Evolutionary conservation across 2,888 invertebrate genomes (phyloP).

Genomic region (Mythimna impura): DNA sequence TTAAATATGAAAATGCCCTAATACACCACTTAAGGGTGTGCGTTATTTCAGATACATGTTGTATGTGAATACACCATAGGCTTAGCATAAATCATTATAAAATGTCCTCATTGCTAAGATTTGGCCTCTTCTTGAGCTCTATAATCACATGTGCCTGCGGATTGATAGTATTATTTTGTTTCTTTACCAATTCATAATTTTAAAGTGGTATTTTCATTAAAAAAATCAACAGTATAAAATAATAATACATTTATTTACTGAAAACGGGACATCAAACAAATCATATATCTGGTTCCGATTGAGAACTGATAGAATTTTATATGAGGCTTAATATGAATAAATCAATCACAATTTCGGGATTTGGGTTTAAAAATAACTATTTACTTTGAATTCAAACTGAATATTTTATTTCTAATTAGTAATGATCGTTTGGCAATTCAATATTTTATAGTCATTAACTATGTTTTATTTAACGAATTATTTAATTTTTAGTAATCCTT

Average conservation of each 20-base stretch:
- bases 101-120: no score
- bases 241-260: neutral
- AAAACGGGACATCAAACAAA: conserved; percentile 8
- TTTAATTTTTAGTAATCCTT: neutral
- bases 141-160: neutral
- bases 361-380: conserved; percentile 12
- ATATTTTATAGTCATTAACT: neutral
- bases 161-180: neutral
- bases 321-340: conserved; percentile 29
- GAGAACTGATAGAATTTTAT: conserved; percentile 32
- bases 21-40: no score
- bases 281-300: conserved; percentile 3
- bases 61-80: no score
- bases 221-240: neutral
- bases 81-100: no score
- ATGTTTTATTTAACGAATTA: neutral
- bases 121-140: no score
- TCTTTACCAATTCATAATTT: neutral
- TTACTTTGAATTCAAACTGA: conserved; percentile 5
- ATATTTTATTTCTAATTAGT: conserved; percentile 10
- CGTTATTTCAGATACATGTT: no score
- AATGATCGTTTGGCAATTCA: neutral
- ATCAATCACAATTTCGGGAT: conserved; percentile 21
- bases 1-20: no score
- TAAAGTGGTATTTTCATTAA: neutral